Base-by-base conservation (phyloP, 1,140 invertebrate genomes). In the Radopholus similis region DNA sequence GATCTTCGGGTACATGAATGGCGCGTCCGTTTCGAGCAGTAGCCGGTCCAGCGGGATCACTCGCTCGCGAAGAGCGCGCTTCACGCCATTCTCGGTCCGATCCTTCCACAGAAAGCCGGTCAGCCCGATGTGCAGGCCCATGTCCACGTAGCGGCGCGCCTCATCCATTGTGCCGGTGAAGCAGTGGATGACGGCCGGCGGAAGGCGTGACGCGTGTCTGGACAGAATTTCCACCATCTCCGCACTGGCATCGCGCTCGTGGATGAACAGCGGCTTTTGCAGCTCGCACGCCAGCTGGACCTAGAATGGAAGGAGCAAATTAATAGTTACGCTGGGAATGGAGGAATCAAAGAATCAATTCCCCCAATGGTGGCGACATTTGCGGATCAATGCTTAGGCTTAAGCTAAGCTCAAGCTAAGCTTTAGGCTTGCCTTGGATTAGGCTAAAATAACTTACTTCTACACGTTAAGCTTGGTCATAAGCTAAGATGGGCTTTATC, bases 1-100 rank as follows among this genome's bases (percentile, higher is more conserved):
- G 49, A 91, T 91, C 82, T 95, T 96, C 0, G 92, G 92, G 83
- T 92, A 95, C 91, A 95, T 93, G 78, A 92, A 96, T 0, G 93
- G 93, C 9, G 92, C 89, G 85, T 95, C 93, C 2, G 91, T 93
- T 85, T 95, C 92, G 1, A 95, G 88, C 34, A 95, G 81, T 55
- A 95, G 84, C 82, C 88, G 87, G 74, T 95, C 91, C 69, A 95
- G 79, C 1, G 92, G 90, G 74, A 93, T 85, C 26, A 88, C 85
- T 60, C 89, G 88, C 77, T 90, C 89, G 38, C 91, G 89, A 13
- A 95, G 82, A 53, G 93, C 84, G 77, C 90, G 88, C 63, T 92
- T 85, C 4, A 96, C 89, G 15, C 92, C 92, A 72, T 89, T 89
- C 74, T 92, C 91, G 15, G 90, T 90, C 85, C 92, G 94, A 77